Conservation (phyloP, 2,888 invertebrate species). For the Allacma fusca region DNA sequence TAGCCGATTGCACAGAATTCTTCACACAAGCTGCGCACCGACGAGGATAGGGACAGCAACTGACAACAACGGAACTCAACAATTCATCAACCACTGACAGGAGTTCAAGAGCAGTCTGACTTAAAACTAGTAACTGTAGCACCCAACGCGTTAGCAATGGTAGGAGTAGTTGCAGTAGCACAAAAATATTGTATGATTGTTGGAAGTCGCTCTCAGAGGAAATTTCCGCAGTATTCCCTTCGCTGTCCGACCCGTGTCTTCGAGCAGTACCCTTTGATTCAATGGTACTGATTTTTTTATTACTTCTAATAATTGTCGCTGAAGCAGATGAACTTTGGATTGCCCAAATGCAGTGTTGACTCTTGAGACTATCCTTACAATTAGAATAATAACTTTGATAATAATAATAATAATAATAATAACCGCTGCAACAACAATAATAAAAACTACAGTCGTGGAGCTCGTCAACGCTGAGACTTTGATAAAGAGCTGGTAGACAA, state of each 20-base stretch:
- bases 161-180: conserved; percentile 5
- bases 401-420: conserved; percentile 19
- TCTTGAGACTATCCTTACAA: conserved; percentile 7
- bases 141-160: neutral
- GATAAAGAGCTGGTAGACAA: conserved; percentile 14
- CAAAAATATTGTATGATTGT: neutral
- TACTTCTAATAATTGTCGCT: neutral
- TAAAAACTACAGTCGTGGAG: conserved; percentile 27
- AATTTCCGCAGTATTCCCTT: neutral
- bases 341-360: neutral
- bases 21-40: neutral
- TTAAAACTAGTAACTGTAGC: conserved; percentile 7
- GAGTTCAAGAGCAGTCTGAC: neutral
- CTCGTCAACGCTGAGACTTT: neutral
- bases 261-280: neutral
- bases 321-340: neutral
- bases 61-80: neutral
- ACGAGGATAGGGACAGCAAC: neutral
- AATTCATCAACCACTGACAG: neutral
- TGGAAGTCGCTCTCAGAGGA: neutral
- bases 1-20: too few species aligned
- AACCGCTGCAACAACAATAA: conserved; percentile 10
- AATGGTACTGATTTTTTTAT: neutral
- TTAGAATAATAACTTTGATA: conserved; percentile 21
- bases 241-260: neutral